A percentile compares a stretch with the other conserved stretches of the same genome.
Evolutionary conservation across 2,113 vertebrate genomes (phyloP).

Genomic region (Penelope pileata): DNA sequence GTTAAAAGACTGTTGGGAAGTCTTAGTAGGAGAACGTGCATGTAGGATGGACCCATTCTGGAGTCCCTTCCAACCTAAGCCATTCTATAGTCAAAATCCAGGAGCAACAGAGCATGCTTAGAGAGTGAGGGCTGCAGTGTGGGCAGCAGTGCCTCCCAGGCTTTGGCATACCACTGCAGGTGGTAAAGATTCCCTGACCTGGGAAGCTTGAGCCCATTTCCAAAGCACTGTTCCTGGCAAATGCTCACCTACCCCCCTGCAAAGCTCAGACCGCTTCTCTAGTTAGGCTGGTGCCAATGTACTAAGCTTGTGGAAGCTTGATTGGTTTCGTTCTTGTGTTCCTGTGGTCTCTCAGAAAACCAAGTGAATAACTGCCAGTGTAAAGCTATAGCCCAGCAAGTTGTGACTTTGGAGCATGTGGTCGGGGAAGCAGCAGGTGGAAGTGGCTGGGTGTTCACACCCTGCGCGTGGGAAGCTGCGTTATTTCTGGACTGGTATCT

Average conservation of each 20-base stretch:
- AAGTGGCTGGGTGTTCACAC: not conserved
- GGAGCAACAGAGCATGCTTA: not conserved
- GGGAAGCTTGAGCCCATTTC: not conserved
- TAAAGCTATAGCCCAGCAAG: not conserved
- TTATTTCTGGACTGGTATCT: not conserved
- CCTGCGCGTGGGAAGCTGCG: not conserved
- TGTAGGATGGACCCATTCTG: not conserved
- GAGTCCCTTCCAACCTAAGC: too few species aligned
- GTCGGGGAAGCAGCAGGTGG: not conserved
- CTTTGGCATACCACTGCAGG: not conserved
- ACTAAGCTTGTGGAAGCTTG: not conserved
- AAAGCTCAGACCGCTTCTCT: not conserved
- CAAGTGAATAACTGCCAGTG: not conserved
- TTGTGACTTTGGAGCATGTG: not conserved
- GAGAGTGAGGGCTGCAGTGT: not conserved
- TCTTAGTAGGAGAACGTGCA: not conserved
- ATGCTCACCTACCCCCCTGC: not conserved
- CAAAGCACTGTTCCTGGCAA: too few species aligned
- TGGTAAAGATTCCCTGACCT: not conserved
- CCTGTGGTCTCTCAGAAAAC: not conserved
- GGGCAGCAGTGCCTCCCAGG: not conserved
- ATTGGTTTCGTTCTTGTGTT: not conserved
- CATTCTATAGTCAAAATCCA: not conserved
- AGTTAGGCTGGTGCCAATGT: not conserved
- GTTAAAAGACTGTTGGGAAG: not conserved